Conservation (phyloP, 1,140 invertebrate genomes). For the Globodera rostochiensis region DNA sequence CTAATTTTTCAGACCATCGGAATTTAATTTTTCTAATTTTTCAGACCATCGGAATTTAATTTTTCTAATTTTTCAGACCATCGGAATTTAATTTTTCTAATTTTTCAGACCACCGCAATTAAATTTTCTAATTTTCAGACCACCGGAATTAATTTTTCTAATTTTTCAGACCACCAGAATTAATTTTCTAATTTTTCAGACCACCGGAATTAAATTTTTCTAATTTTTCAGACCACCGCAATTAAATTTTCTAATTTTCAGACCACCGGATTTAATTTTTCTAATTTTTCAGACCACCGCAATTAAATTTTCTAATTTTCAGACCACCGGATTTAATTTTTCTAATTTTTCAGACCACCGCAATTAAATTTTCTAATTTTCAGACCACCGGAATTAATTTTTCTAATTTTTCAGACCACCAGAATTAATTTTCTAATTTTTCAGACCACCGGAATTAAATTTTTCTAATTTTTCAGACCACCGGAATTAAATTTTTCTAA, state of each 20-base stretch:
- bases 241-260: too few species aligned
- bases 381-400: constrained; percentile 59
- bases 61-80: constrained; percentile 44
- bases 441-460: constrained; percentile 64
- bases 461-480: constrained; percentile 44
- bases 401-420: constrained; percentile 47
- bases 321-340: too few species aligned
- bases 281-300: constrained; percentile 54
- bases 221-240: too few species aligned
- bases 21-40: background rate
- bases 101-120: constrained; percentile 33
- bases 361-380: background rate
- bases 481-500: constrained; percentile 66
- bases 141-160: too few species aligned
- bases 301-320: constrained; percentile 45
- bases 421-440: background rate
- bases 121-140: constrained; percentile 56
- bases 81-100: constrained; percentile 66
- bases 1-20: constrained; percentile 46
- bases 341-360: constrained; percentile 56
- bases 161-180: constrained; percentile 54
- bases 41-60: constrained; percentile 64
- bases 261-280: too few species aligned
- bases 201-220: constrained; percentile 56
- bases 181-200: constrained; percentile 33